Evolutionary conservation across 2,113 vertebrate species (phyloP).

Genomic region (Amia ocellicauda): DNA sequence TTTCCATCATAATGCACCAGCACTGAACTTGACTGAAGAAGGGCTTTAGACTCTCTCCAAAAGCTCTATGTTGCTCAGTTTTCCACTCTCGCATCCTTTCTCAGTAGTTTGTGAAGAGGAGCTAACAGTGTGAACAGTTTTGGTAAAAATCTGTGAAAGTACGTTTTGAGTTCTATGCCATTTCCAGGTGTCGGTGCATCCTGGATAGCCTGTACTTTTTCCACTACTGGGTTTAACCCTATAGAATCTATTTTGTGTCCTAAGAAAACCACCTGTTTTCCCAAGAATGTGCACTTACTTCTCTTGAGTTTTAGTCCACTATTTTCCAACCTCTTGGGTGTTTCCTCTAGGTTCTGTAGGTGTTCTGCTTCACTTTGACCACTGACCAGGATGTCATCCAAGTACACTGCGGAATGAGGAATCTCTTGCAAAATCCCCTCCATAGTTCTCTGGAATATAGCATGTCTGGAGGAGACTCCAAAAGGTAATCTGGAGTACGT

Average conservation of each 20-base stretch:
- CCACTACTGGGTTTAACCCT: not conserved
- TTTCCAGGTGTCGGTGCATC: not conserved
- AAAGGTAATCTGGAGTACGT: not conserved
- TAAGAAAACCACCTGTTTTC: not conserved
- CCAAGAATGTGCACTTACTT: not conserved
- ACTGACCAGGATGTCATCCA: slow-evolving; percentile 15
- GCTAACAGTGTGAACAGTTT: not conserved
- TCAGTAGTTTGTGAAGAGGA: not conserved
- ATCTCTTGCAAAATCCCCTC: not conserved
- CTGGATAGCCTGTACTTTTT: not conserved
- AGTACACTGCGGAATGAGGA: not conserved
- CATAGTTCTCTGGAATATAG: slow-evolving; percentile 13
- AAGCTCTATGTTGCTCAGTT: not conserved
- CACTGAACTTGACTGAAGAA: not conserved
- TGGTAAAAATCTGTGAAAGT: not conserved
- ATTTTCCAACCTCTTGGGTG: slow-evolving; percentile 5
- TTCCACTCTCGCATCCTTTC: not conserved
- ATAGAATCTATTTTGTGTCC: not conserved
- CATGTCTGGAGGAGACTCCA: not conserved
- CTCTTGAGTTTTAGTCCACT: not conserved
- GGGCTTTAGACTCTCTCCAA: not conserved
- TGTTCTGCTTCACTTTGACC: no score
- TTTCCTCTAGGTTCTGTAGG: no score
- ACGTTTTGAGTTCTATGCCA: not conserved
- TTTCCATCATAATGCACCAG: not conserved